Evolutionary conservation across 2,888 invertebrate genomes (phyloP).

Genomic region (Dicranocentrus wangi): DNA sequence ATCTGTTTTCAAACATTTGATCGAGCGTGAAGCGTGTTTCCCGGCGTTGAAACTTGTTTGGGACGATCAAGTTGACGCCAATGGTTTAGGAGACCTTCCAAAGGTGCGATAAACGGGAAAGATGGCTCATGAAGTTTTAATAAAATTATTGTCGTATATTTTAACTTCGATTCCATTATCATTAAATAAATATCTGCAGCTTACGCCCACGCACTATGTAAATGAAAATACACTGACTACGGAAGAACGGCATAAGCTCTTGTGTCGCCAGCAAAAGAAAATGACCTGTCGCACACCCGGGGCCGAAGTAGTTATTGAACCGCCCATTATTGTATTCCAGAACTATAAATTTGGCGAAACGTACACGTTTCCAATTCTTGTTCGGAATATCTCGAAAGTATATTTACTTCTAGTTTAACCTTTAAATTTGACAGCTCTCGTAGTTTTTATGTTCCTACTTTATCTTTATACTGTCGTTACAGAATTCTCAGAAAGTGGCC

Average conservation of each 20-base stretch:
- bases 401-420: too few species aligned
- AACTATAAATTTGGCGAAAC: conserved; percentile 62
- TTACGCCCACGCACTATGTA: conserved; percentile 68
- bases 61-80: conserved; percentile 64
- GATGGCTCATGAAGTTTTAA: not conserved
- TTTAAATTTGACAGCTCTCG: too few species aligned
- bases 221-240: conserved; percentile 66
- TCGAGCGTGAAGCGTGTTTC: conserved; percentile 58
- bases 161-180: too few species aligned
- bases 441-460: too few species aligned
- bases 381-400: conserved; percentile 69
- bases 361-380: conserved; percentile 48
- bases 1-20: conserved; percentile 58
- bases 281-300: conserved; percentile 56
- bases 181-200: too few species aligned
- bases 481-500: conserved; percentile 68
- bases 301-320: conserved; percentile 58
- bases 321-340: conserved; percentile 70
- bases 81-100: conserved; percentile 50
- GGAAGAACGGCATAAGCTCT: conserved; percentile 60
- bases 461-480: not conserved
- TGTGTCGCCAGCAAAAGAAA: conserved; percentile 67
- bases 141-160: too few species aligned
- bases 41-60: conserved; percentile 69
- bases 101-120: conserved; percentile 35